Evolutionary conservation across 2,888 invertebrate species (phyloP), one percentile per base, ranked within the genome.

Genomic region (Choreutis nemorana): DNA sequence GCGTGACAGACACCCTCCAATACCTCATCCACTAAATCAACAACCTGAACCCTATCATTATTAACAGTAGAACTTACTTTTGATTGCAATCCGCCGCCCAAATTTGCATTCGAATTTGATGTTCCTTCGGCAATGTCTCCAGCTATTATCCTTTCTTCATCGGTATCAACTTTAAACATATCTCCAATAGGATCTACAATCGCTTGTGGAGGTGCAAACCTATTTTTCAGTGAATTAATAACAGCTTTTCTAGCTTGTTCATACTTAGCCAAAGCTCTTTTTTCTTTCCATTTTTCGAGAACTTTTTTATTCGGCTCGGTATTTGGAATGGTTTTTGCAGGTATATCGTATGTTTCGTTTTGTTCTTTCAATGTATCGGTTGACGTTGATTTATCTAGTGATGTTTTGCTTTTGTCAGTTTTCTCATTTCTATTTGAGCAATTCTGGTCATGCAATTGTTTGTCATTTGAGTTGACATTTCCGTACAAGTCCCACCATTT

Each of bases 191-290:
- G 43, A 42, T 40, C n/a, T n/a, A n/a, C n/a, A n/a, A n/a, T n/a
- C n/a, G n/a, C n/a, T n/a, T n/a, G n/a, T n/a, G n/a, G n/a, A n/a
- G n/a, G n/a, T n/a, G n/a, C n/a, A 44, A 67, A 68, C 63, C 73
- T 77, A 52, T 63, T 59, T 55, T 71, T 75, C 48, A 75, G 55
- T 47, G 71, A 67, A 56, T 66, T 67, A 55, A 75, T 72, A 52
- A 77, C 59, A 23, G 67, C 65, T 42, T 50, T 56, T 44, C 58
- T 66, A 28, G 70, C 65, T 48, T 57, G 60, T 45, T 72, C 71
- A 42, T 64, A 68, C 43, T 52, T 61, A 30, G 50, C 50, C 53
- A 53, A 68, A 15, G 60, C 52, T 51, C 61, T 64, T 28, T 53
- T 54, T 52, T 70, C 66, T 48, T 55, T 65, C 68, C 67, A 72